Conservation (phyloP, 1,140 invertebrate genomes). For the Phenacoccus solenopsis region DNA sequence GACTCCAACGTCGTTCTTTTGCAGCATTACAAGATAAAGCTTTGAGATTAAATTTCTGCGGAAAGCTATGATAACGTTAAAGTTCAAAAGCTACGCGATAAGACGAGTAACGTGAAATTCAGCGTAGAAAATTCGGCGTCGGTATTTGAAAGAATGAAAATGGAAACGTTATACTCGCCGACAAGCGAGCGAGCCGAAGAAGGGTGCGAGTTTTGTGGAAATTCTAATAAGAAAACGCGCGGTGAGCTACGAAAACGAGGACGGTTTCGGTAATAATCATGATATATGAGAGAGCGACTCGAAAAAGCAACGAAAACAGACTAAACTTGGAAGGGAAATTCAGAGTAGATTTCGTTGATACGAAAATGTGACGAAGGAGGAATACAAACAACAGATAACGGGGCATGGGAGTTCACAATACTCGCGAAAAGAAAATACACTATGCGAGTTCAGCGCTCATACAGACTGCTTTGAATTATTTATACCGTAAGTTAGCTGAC, state of each 20-base stretch:
- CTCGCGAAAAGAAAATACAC: neutral
- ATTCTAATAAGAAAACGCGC: slow-evolving; percentile 1
- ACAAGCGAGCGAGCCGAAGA: neutral
- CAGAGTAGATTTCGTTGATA: neutral
- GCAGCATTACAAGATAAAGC: neutral
- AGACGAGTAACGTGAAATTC: neutral
- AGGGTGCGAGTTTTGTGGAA: neutral
- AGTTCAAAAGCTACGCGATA: neutral
- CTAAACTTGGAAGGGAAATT: neutral
- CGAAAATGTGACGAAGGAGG: neutral
- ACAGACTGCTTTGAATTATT: neutral
- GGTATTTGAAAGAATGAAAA: neutral
- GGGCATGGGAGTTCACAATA: too few relatives aligned
- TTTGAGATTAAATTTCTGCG: neutral
- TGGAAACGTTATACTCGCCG: neutral
- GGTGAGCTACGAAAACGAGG: neutral
- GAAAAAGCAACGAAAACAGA: neutral
- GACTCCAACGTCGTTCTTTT: neutral
- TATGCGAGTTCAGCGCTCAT: neutral
- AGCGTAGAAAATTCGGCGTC: neutral
- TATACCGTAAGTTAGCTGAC: neutral
- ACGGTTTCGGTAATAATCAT: neutral
- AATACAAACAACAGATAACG: neutral
- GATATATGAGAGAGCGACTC: neutral
- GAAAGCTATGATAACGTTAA: neutral